Conservation (phyloP, 2,113 vertebrate genomes). For the Protobothrops flavoviridis region DNA sequence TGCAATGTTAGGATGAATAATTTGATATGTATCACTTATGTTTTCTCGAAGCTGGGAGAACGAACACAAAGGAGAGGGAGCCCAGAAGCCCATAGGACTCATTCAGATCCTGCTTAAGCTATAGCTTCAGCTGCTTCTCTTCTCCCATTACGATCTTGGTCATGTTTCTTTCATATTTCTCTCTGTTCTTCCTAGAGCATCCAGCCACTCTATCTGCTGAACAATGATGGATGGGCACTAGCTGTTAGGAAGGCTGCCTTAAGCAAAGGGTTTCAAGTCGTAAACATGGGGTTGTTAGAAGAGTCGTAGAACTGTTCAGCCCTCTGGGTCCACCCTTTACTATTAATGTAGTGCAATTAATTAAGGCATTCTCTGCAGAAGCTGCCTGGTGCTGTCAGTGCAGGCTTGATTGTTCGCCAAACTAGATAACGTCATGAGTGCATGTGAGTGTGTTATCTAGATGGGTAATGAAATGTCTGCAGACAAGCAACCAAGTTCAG, state of each 20-base stretch:
- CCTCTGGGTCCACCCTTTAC: neutral
- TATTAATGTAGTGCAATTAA: neutral
- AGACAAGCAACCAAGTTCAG: neutral
- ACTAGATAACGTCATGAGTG: neutral
- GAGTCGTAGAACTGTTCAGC: neutral
- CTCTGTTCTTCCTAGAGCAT: neutral
- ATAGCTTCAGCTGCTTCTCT: neutral
- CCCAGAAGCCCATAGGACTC: neutral
- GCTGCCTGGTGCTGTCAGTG: neutral
- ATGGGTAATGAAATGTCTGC: neutral
- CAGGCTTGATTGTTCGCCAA: neutral
- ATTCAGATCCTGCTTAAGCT: too few species aligned
- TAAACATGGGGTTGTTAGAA: neutral
- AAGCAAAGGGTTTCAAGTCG: neutral
- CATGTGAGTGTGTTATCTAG: neutral
- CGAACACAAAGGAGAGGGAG: too few species aligned
- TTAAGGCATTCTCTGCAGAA: neutral
- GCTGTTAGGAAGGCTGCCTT: neutral
- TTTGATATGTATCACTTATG: neutral
- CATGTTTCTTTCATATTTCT: neutral
- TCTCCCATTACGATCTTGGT: neutral
- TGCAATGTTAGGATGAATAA: neutral
- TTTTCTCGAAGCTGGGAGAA: neutral
- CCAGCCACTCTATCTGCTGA: neutral
- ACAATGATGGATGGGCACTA: neutral